Percentiles rank a stretch among this genome's conserved stretches.
These are phyloP conservation scores for Sarcophilus harrisii DNA, from an alignment of 2,797 vertebrate genomes.

Conservation along the genomic window DNA sequence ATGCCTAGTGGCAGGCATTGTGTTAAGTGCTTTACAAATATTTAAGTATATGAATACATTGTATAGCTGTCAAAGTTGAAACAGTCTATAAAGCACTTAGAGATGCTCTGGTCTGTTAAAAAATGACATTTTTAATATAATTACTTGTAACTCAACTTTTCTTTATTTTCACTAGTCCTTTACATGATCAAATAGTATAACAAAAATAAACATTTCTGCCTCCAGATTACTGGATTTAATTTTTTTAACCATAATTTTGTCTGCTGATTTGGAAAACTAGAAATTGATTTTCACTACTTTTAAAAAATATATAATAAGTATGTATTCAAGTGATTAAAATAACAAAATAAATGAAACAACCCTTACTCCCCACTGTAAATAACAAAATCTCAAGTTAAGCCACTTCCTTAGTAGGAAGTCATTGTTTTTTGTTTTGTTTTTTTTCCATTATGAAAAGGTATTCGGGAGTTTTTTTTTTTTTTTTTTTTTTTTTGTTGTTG, in stretches of 20 bases:
- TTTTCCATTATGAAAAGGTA: conserved; percentile 12
- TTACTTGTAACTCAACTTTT: conserved; percentile 37
- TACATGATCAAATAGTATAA: conserved; percentile 30
- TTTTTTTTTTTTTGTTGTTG: too few relatives aligned
- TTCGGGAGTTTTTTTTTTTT: neutral
- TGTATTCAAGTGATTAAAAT: conserved; percentile 1
- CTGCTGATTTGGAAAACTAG: conserved; percentile 25
- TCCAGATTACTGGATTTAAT: conserved; percentile 18
- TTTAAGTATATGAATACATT: conserved; percentile 30
- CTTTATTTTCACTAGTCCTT: conserved; percentile 40
- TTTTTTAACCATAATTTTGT: conserved; percentile 57
- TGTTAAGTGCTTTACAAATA: neutral
- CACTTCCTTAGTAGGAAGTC: neutral
- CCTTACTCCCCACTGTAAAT: neutral
- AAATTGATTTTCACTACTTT: conserved; percentile 15
- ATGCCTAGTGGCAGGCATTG: neutral
- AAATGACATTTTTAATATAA: conserved; percentile 6
- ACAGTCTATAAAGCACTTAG: neutral
- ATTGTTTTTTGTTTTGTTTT: conserved; percentile 44
- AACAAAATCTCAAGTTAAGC: conserved; percentile 40
- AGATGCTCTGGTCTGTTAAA: neutral
- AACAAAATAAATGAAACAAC: conserved; percentile 34
- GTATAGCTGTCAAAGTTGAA: conserved; percentile 1
- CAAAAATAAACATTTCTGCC: conserved; percentile 45
- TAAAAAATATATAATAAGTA: neutral